Evolutionary conservation across 2,113 vertebrate genomes (phyloP).

Genomic region (Varanus komodoensis): DNA sequence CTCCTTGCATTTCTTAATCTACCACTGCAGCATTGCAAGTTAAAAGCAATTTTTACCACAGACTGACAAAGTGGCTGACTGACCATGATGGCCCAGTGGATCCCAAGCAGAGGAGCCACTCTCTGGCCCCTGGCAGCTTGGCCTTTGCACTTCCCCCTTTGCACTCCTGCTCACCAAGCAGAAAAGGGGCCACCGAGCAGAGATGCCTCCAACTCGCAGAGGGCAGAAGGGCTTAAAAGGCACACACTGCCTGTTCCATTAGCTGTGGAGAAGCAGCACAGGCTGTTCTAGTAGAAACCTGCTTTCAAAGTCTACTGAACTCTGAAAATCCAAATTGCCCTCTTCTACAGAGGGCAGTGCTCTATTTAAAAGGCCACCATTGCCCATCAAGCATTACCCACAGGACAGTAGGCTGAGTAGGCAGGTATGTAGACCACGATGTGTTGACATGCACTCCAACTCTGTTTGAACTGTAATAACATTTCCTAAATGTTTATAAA

Average conservation of each 20-base stretch:
- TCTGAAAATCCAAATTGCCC: too few relatives aligned
- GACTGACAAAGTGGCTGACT: not conserved
- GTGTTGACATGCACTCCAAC: too few relatives aligned
- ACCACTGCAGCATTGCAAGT: too few relatives aligned
- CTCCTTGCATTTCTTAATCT: too few relatives aligned
- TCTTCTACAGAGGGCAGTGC: too few relatives aligned
- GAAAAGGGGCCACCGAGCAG: not conserved
- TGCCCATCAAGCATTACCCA: too few relatives aligned
- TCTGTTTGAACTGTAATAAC: too few relatives aligned
- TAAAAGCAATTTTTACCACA: not conserved
- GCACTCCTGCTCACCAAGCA: not conserved
- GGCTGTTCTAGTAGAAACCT: not conserved
- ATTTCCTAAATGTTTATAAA: too few relatives aligned
- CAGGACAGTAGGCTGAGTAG: not conserved
- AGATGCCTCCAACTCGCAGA: not conserved
- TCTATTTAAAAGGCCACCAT: too few relatives aligned
- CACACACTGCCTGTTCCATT: not conserved
- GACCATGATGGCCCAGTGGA: not conserved
- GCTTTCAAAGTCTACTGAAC: not conserved
- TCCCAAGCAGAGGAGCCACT: not conserved
- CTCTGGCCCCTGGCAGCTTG: not conserved
- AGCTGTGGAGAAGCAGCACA: not conserved
- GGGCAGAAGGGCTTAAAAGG: not conserved
- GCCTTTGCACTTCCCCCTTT: not conserved
- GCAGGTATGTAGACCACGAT: too few relatives aligned